Base-by-base conservation (phyloP, 2,888 invertebrate genomes). In the Crematogaster levior region DNA sequence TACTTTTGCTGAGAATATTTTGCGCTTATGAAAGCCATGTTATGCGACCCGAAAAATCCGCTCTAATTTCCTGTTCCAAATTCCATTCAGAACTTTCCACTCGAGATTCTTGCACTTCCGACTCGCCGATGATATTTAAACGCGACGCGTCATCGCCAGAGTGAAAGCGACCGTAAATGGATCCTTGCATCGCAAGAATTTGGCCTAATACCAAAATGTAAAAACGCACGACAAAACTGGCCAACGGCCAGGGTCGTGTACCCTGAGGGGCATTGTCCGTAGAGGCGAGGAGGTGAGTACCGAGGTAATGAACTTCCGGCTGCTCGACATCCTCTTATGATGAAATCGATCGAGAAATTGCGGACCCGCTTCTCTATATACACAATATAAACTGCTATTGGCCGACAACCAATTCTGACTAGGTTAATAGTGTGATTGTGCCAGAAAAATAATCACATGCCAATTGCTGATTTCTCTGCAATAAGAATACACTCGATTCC, bases 221-320 rank as follows among this genome's bases (percentile, higher is more conserved):
- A 86, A 74, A 86, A 82, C 75, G 85, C 84, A 85, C 73, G 80
- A 74, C 60, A 84, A 84, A 79, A 87, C 85, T 92, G 92, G 92
- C 90, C 43, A 46, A 37, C n/a, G 21, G 90, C 92, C 91, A 91
- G 84, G 56, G 56, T 66, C 65, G 61, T 81, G 81, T 61, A 75
- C 51, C 83, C n/a, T n/a, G 60, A 40, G 68, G 74, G 56, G 84
- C 85, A 89, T 86, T 88, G 88, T 86, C 87, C 87, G 79, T 30
- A 30, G 30, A 58, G 53, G 70, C 15, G 56, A 75, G 37, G 65
- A 60, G 61, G 51, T 56, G 61, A 63, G 43, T 24, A 15, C n/a
- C 58, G 82, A 48, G 61, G 53, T 85, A 86, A 91, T 86, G 84
- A 90, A 90, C 90, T 81, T 89, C 83, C 90, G 85, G 86, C 86